Evolutionary conservation across 1,140 invertebrate species (phyloP).

Genomic region (Trichoplusia ni): DNA sequence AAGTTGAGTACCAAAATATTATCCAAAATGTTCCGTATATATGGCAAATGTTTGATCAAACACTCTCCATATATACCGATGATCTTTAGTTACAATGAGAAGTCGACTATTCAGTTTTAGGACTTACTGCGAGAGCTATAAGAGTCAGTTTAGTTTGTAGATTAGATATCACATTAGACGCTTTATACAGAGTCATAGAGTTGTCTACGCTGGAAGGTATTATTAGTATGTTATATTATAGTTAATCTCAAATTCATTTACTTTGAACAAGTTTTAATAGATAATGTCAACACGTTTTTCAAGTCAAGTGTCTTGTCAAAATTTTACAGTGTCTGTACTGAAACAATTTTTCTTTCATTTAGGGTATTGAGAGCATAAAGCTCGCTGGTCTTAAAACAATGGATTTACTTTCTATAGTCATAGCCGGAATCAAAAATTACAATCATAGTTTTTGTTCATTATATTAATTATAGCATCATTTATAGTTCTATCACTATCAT

Average conservation of each 20-base stretch:
- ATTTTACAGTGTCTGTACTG: too few species aligned
- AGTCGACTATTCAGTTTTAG: constrained; percentile 21
- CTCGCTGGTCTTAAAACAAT: too few species aligned
- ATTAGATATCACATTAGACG: constrained; percentile 47
- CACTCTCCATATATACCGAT: constrained; percentile 12
- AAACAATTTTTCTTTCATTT: too few species aligned
- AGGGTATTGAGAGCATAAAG: too few species aligned
- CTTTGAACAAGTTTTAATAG: too few species aligned
- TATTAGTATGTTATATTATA: not conserved
- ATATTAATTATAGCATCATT: too few species aligned
- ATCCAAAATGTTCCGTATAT: constrained; percentile 51
- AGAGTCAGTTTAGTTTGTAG: constrained; percentile 35
- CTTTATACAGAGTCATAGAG: constrained; percentile 39
- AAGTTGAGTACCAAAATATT: constrained; percentile 76
- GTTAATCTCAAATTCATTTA: not conserved
- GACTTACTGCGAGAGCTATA: constrained; percentile 36
- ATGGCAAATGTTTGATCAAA: constrained; percentile 32
- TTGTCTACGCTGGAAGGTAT: constrained; percentile 31
- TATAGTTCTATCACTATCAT: too few species aligned
- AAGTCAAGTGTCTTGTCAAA: constrained; percentile 51
- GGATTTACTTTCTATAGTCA: too few species aligned
- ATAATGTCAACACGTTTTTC: too few species aligned
- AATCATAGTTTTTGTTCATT: too few species aligned
- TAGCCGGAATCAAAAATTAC: too few species aligned
- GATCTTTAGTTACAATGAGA: constrained; percentile 8